These are phyloP conservation scores for Anastrepha obliqua DNA, from an alignment of 1,140 invertebrate species.

Conservation along the genomic window DNA sequence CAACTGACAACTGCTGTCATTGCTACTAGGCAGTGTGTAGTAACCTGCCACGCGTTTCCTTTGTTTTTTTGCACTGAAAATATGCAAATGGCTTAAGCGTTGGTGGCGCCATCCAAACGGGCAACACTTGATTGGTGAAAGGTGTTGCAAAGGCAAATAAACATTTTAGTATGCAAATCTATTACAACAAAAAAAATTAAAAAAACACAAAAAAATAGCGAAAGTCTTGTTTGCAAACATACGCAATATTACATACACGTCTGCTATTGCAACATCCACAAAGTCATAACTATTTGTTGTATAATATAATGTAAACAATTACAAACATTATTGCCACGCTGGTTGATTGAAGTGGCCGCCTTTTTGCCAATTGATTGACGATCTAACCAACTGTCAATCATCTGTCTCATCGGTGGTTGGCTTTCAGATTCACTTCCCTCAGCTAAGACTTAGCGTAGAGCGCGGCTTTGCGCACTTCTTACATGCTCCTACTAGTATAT, in stretches of 20 bases:
- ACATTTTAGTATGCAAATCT: neutral
- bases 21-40: neutral
- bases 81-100: neutral
- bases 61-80: too few relatives aligned
- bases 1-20: conserved; percentile 5
- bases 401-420: neutral
- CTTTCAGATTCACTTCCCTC: neutral
- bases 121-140: conserved; percentile 30
- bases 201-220: neutral
- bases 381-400: conserved; percentile 31
- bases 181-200: neutral
- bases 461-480: neutral
- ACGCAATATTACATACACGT: too few relatives aligned
- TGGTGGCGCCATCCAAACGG: neutral
- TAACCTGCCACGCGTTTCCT: neutral
- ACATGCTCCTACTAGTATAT: too few relatives aligned
- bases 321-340: neutral
- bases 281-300: too few relatives aligned
- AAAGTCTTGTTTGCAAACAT: neutral
- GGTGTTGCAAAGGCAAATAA: conserved; percentile 3
- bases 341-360: neutral
- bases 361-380: neutral
- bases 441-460: neutral
- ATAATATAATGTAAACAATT: too few relatives aligned
- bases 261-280: too few relatives aligned